phyloP scores from a whole-genome alignment of 2,888 invertebrate genomes.

The Drosophila subsilvestris region DNA sequence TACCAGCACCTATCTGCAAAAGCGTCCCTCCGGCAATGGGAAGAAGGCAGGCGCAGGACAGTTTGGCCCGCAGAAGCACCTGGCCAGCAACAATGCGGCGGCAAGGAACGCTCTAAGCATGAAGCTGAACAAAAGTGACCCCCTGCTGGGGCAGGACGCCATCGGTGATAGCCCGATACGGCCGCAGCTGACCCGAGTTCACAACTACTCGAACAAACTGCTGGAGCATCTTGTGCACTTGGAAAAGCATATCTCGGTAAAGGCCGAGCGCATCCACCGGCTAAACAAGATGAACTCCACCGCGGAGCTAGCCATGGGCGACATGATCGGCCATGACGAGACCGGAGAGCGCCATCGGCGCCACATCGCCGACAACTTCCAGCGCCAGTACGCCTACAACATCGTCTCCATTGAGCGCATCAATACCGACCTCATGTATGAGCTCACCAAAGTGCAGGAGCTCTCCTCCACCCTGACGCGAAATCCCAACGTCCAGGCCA shows the following conservation, averaged over 20 bases:
- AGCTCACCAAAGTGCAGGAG: constrained; percentile 93
- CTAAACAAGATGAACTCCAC: constrained; percentile 95
- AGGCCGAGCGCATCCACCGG: constrained; percentile 91
- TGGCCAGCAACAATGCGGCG: constrained; percentile 85
- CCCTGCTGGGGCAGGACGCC: constrained; percentile 86
- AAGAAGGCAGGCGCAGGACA: not conserved
- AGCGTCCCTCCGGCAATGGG: constrained; percentile 39
- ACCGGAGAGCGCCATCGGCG: constrained; percentile 42
- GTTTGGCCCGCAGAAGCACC: constrained; percentile 54
- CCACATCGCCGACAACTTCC: constrained; percentile 89
- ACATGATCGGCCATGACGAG: constrained; percentile 44
- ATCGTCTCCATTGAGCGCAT: constrained; percentile 95
- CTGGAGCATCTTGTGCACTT: constrained; percentile 94
- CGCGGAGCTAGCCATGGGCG: constrained; percentile 89
- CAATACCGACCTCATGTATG: constrained; percentile 94
- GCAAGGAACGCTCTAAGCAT: constrained; percentile 73
- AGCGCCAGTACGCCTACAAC: constrained; percentile 93
- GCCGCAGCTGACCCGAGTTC: constrained; percentile 85
- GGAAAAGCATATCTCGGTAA: constrained; percentile 92
- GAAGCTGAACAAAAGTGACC: constrained; percentile 87
- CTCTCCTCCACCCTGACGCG: constrained; percentile 94
- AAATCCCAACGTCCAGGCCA: constrained; percentile 93
- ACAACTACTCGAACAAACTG: constrained; percentile 93
- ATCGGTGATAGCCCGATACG: constrained; percentile 84
- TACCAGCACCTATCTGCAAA: constrained; percentile 49